phyloP scores from a whole-genome alignment of 2,113 vertebrate genomes.

The Felis chaus region DNA sequence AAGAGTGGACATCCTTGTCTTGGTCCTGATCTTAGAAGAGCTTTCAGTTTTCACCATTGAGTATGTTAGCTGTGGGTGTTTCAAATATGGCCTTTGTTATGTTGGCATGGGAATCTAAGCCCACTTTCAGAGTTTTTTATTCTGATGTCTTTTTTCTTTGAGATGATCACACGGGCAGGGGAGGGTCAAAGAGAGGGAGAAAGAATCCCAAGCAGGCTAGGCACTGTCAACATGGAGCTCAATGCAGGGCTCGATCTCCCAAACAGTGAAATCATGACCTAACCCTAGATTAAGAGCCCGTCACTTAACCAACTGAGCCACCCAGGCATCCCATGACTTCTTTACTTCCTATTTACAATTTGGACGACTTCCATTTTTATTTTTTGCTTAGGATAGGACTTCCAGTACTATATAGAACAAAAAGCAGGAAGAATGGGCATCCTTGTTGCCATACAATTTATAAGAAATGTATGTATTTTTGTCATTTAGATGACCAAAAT shows the following conservation, averaged over 20 bases:
- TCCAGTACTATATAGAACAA: neutral
- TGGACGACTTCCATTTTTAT: neutral
- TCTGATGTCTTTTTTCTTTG: neutral
- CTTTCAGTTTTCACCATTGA: neutral
- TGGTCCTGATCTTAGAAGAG: neutral
- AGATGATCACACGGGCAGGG: too few relatives aligned
- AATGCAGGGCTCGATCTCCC: too few relatives aligned
- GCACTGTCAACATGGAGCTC: too few relatives aligned
- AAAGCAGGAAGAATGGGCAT: neutral
- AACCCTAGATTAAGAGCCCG: too few relatives aligned
- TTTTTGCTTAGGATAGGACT: neutral
- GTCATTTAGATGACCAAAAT: neutral
- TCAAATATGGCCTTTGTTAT: too few relatives aligned
- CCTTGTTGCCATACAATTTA: neutral
- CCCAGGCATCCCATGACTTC: too few relatives aligned
- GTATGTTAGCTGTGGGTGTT: too few relatives aligned
- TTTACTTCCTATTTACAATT: neutral
- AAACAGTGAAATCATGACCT: too few relatives aligned
- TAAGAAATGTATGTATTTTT: neutral
- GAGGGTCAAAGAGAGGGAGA: too few relatives aligned
- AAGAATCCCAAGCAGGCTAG: too few relatives aligned
- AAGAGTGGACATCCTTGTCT: neutral
- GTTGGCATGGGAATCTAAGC: neutral
- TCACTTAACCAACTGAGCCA: too few relatives aligned
- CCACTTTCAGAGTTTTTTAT: neutral